Evolutionary conservation across 2,113 vertebrate genomes (phyloP).

Genomic region (Corythornis vintsioides): DNA sequence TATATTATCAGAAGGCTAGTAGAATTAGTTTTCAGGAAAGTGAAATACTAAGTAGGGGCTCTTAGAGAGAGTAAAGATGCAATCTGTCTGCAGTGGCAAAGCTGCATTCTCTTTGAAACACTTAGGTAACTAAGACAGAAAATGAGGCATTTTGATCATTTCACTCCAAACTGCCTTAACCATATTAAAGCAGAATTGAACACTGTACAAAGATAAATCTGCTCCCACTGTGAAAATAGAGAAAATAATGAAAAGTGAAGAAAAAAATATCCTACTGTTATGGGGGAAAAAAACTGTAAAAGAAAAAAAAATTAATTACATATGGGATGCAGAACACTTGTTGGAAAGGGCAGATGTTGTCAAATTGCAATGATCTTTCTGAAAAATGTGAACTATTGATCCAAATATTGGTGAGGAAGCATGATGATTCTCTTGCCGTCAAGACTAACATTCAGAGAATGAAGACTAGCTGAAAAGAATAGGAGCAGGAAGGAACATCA

Average conservation of each 20-base stretch:
- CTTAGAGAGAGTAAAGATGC: background rate
- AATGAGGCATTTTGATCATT: background rate
- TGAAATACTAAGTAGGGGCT: background rate
- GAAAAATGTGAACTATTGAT: background rate
- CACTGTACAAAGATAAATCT: background rate
- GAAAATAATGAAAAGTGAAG: background rate
- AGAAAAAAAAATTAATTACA: background rate
- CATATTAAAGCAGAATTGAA: background rate
- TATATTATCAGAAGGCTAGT: background rate
- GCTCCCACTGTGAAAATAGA: background rate
- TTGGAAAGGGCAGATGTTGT: background rate
- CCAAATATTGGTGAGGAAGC: background rate
- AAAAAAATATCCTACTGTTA: background rate
- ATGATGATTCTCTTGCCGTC: background rate
- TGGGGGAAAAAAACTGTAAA: background rate
- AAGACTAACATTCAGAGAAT: background rate
- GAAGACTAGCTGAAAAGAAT: background rate
- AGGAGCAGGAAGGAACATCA: background rate
- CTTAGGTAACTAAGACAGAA: background rate
- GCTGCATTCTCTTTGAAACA: background rate
- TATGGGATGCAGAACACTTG: background rate
- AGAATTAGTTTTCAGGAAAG: background rate
- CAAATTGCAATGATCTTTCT: background rate
- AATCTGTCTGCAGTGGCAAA: background rate
- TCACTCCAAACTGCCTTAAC: background rate